Conservation (phyloP, 2,797 vertebrate genomes). For the Gymnocypris eckloni region DNA sequence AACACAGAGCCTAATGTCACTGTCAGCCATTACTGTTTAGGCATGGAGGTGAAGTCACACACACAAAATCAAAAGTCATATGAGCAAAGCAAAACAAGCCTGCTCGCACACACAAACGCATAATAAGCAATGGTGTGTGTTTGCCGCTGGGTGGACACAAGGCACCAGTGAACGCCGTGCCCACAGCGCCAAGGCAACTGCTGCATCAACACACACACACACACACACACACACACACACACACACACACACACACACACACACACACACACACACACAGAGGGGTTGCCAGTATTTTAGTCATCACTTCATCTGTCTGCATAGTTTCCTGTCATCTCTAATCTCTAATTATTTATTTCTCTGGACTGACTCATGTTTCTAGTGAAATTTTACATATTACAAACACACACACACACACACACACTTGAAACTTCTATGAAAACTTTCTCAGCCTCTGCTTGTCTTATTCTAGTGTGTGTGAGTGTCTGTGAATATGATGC, state of each 20-base stretch:
- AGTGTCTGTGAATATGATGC: neutral
- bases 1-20: constrained; percentile 73
- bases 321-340: constrained; percentile 72
- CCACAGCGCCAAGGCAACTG: constrained; percentile 63
- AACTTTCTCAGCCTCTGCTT: constrained; percentile 32
- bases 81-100: constrained; percentile 52
- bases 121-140: constrained; percentile 52
- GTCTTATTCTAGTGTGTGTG: neutral
- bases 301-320: constrained; percentile 73
- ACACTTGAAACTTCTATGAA: constrained; percentile 23
- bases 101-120: constrained; percentile 60
- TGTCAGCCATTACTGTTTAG: constrained; percentile 68
- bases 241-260: neutral
- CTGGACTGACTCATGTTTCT: constrained; percentile 70
- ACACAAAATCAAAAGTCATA: constrained; percentile 58
- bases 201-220: constrained; percentile 15
- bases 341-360: constrained; percentile 61
- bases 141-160: constrained; percentile 61
- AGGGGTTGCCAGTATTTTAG: constrained; percentile 70
- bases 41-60: constrained; percentile 62
- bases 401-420: constrained; percentile 10
- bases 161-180: constrained; percentile 63
- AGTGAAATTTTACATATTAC: constrained; percentile 65
- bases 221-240: neutral
- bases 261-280: constrained; percentile 9